Evolutionary conservation across 2,113 vertebrate genomes (phyloP), one percentile per base, ranked within the genome.

Genomic region (Dasyornis broadbenti): DNA sequence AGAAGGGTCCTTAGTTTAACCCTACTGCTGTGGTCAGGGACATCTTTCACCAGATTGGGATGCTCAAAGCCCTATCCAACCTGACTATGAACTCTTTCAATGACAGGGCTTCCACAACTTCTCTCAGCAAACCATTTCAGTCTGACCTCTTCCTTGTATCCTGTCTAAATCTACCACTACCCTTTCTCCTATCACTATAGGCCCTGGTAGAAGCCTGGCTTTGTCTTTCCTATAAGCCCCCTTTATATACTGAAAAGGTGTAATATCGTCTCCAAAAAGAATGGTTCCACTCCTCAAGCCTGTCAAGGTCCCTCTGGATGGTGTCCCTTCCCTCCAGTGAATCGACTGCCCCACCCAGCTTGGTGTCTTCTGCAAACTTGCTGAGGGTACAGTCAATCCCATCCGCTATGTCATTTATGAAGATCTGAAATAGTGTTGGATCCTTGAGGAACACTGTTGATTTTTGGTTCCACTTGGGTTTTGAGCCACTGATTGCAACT

Each of bases 221-320:
- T 54, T 8, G 0, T 63, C 14, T 84, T 76, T 63, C 13, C 33
- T 33, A 3, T 5, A 30, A 53, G 2, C 1, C 1, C 1, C 2
- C 7, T 37, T 73, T 13, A 57, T 9, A 7, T 9, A 33, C 1
- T 49, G 52, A 35, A 66, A 52, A 42, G 8, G 8, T 66, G 2
- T 37, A 57, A 21, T 26, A 37, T 1, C 1, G 2, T 57, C 14
- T 81, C 5, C 12, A 31, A 1, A 2, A 13, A 52, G 4, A 11
- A 9, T n/a, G 4, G 7, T 17, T 7, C 23, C 30, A n/a, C 1
- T 37, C 7, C 18, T 70, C 14, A 17, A n/a, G 9, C 3, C 13
- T 68, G 15, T 20, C 21, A 26, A 76, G 12, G 23, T 57, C 26
- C n/a, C 11, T 31, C 50, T 63, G 52, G 9, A 20, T 22, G 10